Conservation (phyloP, 2,888 invertebrate species). For the Matsumyia berberina region DNA sequence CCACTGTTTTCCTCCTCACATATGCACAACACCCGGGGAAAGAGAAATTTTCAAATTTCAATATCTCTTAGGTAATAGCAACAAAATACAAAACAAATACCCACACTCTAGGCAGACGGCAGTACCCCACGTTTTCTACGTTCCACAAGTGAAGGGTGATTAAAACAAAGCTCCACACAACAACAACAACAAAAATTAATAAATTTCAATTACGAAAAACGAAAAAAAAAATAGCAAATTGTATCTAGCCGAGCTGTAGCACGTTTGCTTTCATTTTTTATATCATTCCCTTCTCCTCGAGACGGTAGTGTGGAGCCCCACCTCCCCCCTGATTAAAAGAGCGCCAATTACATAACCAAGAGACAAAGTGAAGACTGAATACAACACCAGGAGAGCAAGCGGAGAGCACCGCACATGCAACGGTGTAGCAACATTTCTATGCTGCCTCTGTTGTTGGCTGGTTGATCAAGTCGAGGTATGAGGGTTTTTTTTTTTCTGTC, state of each 20-base stretch:
- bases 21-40: slow-evolving; percentile 63
- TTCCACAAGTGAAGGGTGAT: slow-evolving; percentile 72
- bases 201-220: slow-evolving; percentile 67
- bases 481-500: too few relatives aligned
- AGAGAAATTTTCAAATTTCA: slow-evolving; percentile 74
- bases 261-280: slow-evolving; percentile 71
- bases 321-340: too few relatives aligned
- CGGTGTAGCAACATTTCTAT: slow-evolving; percentile 71
- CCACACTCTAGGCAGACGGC: neutral
- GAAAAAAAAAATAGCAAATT: slow-evolving; percentile 48
- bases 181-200: slow-evolving; percentile 47
- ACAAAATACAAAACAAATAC: slow-evolving; percentile 40
- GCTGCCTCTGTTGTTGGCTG: slow-evolving; percentile 30
- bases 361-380: slow-evolving; percentile 43
- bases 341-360: slow-evolving; percentile 65
- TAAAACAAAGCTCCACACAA: slow-evolving; percentile 63
- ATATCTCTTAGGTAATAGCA: slow-evolving; percentile 68
- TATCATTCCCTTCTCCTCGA: slow-evolving; percentile 19
- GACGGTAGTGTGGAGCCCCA: neutral
- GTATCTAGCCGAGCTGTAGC: slow-evolving; percentile 53
- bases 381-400: slow-evolving; percentile 1
- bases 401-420: slow-evolving; percentile 16
- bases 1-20: slow-evolving; percentile 7
- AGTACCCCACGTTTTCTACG: slow-evolving; percentile 25
- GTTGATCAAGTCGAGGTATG: slow-evolving; percentile 40